phyloP scores from a whole-genome alignment of 2,797 vertebrate species.

The Gallinago solitaria region DNA sequence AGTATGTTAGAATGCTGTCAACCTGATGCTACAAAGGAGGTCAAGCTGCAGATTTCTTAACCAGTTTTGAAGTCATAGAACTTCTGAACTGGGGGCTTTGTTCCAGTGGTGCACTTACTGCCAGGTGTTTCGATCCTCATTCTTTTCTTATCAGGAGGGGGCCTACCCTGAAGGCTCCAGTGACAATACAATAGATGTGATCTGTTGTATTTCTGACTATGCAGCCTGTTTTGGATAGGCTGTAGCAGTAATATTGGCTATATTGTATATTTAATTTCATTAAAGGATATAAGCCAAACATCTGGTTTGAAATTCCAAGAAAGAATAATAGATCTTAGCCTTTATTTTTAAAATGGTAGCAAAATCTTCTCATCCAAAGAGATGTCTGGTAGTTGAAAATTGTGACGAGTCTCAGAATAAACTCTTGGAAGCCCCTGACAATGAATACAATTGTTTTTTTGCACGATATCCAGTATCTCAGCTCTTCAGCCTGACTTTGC shows the following conservation, averaged over 20 bases:
- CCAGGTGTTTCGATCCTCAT: background rate
- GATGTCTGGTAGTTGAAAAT: background rate
- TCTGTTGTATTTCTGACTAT: background rate
- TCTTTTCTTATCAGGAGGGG: background rate
- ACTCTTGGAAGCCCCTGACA: background rate
- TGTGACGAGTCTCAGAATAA: background rate
- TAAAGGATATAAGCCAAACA: background rate
- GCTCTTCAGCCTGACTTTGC: background rate
- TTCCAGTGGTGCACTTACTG: background rate
- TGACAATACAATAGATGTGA: background rate
- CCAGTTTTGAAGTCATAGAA: background rate
- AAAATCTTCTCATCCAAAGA: background rate
- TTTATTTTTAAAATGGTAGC: background rate
- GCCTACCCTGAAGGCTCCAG: background rate
- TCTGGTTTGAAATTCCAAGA: background rate
- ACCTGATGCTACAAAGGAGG: background rate
- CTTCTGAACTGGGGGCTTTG: background rate
- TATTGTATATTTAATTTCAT: background rate
- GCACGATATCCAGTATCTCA: background rate
- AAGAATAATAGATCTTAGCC: background rate
- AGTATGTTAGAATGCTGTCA: background rate
- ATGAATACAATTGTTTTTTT: background rate
- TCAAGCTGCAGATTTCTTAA: background rate
- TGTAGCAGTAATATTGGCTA: background rate
- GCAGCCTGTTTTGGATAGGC: background rate